Evolutionary conservation across 2,797 vertebrate species (phyloP), one percentile per base, ranked within the genome.

Genomic region (Cyprinella venusta): DNA sequence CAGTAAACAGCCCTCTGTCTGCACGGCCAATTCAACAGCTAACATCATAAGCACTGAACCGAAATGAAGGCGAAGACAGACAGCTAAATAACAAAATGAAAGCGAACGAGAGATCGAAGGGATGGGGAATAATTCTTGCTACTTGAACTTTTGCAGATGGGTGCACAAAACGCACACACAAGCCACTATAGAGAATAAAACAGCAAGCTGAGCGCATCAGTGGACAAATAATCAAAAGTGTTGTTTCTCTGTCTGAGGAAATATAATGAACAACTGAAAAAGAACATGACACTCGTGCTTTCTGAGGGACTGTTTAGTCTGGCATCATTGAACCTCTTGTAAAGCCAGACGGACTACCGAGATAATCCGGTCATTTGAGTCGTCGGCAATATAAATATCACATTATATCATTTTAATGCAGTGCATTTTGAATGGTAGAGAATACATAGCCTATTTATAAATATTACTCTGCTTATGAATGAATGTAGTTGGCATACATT

Each of bases 11-110:
- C 64, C 79, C 64, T 50, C 67, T 70, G 65, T 77, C 74, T 83
- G 63, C 54, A 33, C 24, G 68, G 74, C 63, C 68, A 76, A 56
- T 77, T 79, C 61, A 75, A 42, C 63, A 59, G 40, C 83, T 81
- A 82, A 84, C 75, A 77, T 61, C 45, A 74, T 68, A 76, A 68
- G 72, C 79, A 68, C 30, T 79, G 82, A 82, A 69, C 40, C 76
- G 30, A 76, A 79, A 68, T 63, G 65, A 36, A 30, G 26, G 76
- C 33, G 38, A 48, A 56, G 64, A 71, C 56, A 77, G 71, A 65
- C 40, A 74, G 54, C 38, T 63, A 67, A 67, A 77, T 79, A 72
- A 50, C 40, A 19, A 61, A 67, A 19, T 81, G 52, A 33, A 63
- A 81, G 26, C n/a, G 12, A 70, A 50, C 48, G 19, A 54, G 63